Conservation (phyloP, 2,113 vertebrate genomes). For the Donacobius atricapilla region DNA sequence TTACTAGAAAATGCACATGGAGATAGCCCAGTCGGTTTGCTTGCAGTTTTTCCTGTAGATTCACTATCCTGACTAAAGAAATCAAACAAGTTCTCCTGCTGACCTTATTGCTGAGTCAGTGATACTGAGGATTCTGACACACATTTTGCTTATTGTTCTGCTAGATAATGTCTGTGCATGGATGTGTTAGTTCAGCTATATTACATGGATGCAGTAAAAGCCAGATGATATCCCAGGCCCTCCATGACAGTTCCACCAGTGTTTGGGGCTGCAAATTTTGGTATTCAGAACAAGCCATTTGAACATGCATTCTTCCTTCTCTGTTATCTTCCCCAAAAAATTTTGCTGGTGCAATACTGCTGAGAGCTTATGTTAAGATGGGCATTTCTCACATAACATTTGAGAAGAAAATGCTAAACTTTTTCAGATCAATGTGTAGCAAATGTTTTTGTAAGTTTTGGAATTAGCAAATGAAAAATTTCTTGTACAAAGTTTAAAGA, state of each 20-base stretch:
- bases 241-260: neutral
- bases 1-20: neutral
- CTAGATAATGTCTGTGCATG: neutral
- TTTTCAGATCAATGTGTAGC: neutral
- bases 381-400: neutral
- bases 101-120: neutral
- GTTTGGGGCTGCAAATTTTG: neutral
- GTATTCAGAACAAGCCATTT: neutral
- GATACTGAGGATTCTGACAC: neutral
- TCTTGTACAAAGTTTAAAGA: neutral
- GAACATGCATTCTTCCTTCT: neutral
- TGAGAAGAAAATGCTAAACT: neutral
- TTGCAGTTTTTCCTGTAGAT: neutral
- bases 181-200: neutral
- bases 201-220: neutral
- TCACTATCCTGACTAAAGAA: neutral
- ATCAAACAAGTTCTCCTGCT: too few species aligned
- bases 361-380: neutral
- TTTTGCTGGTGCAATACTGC: neutral
- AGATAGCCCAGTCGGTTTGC: neutral
- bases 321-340: neutral
- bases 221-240: neutral
- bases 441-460: neutral
- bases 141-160: neutral
- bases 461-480: slow-evolving; percentile 7